phyloP scores from a whole-genome alignment of 2,797 vertebrate species.

The Chrysocyon brachyurus region DNA sequence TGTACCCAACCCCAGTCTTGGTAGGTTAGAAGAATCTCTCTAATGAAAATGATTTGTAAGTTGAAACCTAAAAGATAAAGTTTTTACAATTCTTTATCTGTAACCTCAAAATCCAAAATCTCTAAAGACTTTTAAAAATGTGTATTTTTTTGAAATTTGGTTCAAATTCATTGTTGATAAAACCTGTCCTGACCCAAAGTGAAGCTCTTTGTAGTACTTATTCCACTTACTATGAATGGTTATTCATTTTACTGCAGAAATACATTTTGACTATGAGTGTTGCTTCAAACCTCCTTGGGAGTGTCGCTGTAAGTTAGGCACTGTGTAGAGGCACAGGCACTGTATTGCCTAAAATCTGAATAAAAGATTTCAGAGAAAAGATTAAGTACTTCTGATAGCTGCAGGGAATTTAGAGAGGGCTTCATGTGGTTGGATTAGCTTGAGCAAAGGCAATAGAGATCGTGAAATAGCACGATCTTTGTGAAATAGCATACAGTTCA shows the following conservation, averaged over 20 bases:
- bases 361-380: neutral
- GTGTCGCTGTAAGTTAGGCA: neutral
- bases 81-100: neutral
- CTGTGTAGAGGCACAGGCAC: neutral
- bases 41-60: constrained; percentile 13
- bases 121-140: neutral
- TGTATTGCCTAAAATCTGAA: neutral
- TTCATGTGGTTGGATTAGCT: neutral
- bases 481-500: neutral
- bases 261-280: constrained; percentile 11
- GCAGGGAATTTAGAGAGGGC: constrained; percentile 8
- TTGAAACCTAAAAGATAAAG: constrained; percentile 38
- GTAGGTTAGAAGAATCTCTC: neutral
- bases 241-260: constrained; percentile 45
- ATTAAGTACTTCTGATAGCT: constrained; percentile 2
- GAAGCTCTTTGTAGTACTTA: neutral
- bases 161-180: constrained; percentile 26
- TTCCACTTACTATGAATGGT: neutral
- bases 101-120: constrained; percentile 51
- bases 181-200: neutral
- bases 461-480: no score
- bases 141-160: constrained; percentile 34
- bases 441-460: neutral
- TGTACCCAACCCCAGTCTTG: neutral
- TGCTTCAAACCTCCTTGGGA: neutral